These are phyloP conservation scores for Cyprinella venusta DNA, from an alignment of 2,797 vertebrate genomes.

Conservation along the genomic window DNA sequence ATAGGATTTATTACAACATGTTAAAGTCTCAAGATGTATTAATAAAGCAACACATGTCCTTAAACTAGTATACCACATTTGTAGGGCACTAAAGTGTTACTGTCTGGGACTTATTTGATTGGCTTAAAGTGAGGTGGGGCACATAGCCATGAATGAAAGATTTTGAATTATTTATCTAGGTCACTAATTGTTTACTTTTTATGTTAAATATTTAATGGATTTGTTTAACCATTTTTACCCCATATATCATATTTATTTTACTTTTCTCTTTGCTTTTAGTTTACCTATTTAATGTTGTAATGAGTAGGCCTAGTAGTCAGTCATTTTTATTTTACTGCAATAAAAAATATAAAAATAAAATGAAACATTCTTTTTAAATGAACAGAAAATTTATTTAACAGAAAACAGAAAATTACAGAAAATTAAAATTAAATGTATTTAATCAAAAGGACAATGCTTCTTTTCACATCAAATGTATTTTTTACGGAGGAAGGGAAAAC, in stretches of 20 bases:
- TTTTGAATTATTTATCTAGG: not conserved
- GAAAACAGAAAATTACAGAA: too few species aligned
- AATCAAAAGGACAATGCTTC: not conserved
- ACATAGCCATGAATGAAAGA: not conserved
- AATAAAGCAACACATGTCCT: not conserved
- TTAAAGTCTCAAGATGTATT: not conserved
- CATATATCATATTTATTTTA: not conserved
- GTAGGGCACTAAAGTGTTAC: not conserved
- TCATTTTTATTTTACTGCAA: not conserved
- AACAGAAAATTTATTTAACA: too few species aligned
- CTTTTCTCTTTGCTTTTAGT: not conserved
- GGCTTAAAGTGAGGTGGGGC: conserved; percentile 17
- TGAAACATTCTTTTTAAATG: not conserved
- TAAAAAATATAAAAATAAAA: not conserved
- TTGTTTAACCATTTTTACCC: not conserved
- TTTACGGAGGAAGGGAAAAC: not conserved
- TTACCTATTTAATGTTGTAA: not conserved
- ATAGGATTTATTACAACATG: not conserved
- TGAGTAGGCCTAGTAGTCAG: not conserved
- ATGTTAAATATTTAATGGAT: not conserved
- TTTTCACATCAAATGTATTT: not conserved
- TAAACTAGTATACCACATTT: too few species aligned
- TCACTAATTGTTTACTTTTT: conserved; percentile 3
- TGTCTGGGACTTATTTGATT: not conserved
- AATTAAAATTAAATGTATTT: not conserved